Base-by-base conservation (phyloP, 2,888 invertebrate species). In the Lycia hirtaria region DNA sequence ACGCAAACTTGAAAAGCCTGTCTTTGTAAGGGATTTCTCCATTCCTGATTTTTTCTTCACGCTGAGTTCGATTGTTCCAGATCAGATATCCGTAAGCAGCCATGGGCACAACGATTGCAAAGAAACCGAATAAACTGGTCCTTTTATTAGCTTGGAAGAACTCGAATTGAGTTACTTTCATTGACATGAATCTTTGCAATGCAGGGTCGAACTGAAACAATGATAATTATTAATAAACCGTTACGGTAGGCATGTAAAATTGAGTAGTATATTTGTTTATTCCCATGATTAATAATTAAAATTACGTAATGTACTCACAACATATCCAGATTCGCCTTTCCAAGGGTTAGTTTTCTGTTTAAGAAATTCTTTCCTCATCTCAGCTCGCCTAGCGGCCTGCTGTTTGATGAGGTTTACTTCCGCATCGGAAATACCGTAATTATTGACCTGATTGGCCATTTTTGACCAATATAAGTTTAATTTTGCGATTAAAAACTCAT, bases 201-300 rank as follows among this genome's bases (percentile, higher is more conserved):
- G 95, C 96, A n/a, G 95, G 87, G 83, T 98, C 98, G 80, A 97
- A 96, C 98, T 98, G 86, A 66, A 94, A 94, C 69, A 71, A 74
- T 15, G 26, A 28, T 15, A 28, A 41, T 37, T 20, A 32, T 2
- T 33, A 7, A 4, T 17, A 33, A 9, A 15, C 6, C 9, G 17
- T 33, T 33, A n/a, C 4, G 15, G 33, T 17, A 17, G 3, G 3
- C 17, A 9, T 17, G 33, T 0, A 9, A 3, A 33, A 9, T 17
- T 33, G 9, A 17, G 5, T 6, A 10, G 44, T 12, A 20, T 32
- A 14, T 44, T 30, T 68, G 45, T 68, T 58, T 56, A 62, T 60
- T 59, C 17, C 19, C 28, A 56, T 37, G 9, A 26, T 24, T 33
- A 51, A 50, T 40, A n/a, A n/a, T 64, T 35, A 17, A 60, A 83